These are phyloP conservation scores for Nomada ferruginata DNA, from an alignment of 2,888 invertebrate species.

Conservation along the genomic window DNA sequence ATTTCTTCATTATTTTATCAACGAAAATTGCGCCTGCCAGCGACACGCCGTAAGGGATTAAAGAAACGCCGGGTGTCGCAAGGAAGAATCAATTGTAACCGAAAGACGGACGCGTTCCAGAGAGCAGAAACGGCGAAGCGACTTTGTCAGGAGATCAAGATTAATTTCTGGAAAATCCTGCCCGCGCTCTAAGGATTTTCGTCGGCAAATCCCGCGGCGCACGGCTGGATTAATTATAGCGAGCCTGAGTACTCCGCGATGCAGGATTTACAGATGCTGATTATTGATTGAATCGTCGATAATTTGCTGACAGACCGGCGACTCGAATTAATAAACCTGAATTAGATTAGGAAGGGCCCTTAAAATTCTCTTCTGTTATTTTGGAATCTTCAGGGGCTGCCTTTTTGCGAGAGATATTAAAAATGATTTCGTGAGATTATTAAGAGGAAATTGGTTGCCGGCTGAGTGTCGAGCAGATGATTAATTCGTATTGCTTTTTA, in stretches of 20 bases:
- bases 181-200: conserved; percentile 32
- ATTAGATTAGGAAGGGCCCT: background rate
- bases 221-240: conserved; percentile 51
- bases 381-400: too few relatives aligned
- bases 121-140: conserved; percentile 12
- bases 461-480: too few relatives aligned
- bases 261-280: conserved; percentile 10
- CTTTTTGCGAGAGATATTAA: too few relatives aligned
- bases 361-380: background rate
- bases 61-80: background rate
- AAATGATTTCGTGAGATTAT: too few relatives aligned
- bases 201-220: conserved; percentile 41
- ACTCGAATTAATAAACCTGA: conserved; percentile 21
- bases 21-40: background rate
- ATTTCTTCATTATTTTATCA: too few relatives aligned
- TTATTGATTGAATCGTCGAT: conserved; percentile 47
- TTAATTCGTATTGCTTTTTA: too few relatives aligned
- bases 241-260: background rate
- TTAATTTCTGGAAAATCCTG: conserved; percentile 46
- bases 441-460: too few relatives aligned
- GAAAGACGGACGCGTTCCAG: background rate
- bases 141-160: conserved; percentile 23
- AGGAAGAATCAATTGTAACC: background rate
- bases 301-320: conserved; percentile 30
- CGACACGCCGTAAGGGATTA: background rate